A percentile compares a stretch with the other conserved stretches of the same genome.
Conservation (phyloP, 1,140 invertebrate species). For the Atta colombica region DNA sequence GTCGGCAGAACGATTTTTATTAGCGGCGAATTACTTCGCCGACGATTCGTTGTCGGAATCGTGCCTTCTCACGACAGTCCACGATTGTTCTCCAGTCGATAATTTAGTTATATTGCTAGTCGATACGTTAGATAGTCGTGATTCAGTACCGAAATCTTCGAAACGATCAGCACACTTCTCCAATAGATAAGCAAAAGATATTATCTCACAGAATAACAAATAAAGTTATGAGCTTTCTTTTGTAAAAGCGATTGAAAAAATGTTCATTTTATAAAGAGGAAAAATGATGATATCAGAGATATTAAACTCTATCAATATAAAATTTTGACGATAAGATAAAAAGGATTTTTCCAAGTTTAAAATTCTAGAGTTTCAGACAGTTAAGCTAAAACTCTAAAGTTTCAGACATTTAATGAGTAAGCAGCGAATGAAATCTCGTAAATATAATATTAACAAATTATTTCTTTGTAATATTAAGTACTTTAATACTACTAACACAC, state of each 20-base stretch:
- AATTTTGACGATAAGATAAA: background rate
- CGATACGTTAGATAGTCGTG: slow-evolving; percentile 46
- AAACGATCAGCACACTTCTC: background rate
- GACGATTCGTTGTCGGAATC: slow-evolving; percentile 50
- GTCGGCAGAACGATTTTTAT: slow-evolving; percentile 82
- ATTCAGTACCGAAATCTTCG: slow-evolving; percentile 20
- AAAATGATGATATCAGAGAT: background rate
- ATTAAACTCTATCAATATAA: background rate
- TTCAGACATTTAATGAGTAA: background rate
- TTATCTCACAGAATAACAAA: background rate
- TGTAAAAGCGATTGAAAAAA: background rate
- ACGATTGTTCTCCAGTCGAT: slow-evolving; percentile 63
- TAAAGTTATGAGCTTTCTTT: slow-evolving; percentile 17
- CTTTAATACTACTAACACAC: background rate
- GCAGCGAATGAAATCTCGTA: background rate
- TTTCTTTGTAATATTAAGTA: background rate
- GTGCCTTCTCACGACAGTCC: slow-evolving; percentile 70
- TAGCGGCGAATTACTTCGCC: slow-evolving; percentile 75
- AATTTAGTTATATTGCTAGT: slow-evolving; percentile 55
- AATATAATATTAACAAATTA: background rate
- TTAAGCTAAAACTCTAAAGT: background rate
- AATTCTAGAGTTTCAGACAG: background rate
- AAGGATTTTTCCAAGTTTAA: background rate
- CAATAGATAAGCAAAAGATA: slow-evolving; percentile 12
- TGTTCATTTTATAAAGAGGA: background rate